Conservation (phyloP, 1,140 invertebrate species). For the Asobara japonica region DNA sequence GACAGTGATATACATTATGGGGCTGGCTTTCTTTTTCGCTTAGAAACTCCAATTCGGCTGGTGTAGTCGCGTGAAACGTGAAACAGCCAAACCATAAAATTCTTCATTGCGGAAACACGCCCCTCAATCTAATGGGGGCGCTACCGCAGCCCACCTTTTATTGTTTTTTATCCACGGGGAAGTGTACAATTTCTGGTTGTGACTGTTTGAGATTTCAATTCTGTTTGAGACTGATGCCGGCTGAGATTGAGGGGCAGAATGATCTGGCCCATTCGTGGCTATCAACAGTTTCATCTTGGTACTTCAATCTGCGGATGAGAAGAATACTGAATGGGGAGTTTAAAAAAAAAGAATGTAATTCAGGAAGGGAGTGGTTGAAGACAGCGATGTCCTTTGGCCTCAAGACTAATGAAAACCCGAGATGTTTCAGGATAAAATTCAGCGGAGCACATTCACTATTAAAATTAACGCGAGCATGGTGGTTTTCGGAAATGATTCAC, state of each 20-base stretch:
- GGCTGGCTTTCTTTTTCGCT: conserved; percentile 35
- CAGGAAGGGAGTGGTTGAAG: background rate
- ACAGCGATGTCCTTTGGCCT: too few relatives aligned
- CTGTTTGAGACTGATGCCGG: too few relatives aligned
- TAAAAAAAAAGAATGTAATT: background rate
- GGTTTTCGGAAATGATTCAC: too few relatives aligned
- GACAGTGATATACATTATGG: conserved; percentile 1
- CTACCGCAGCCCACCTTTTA: background rate
- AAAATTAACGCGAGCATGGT: too few relatives aligned
- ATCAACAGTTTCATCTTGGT: background rate
- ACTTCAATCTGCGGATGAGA: background rate
- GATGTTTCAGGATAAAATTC: too few relatives aligned
- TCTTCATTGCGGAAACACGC: conserved; percentile 41
- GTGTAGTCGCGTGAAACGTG: conserved; percentile 47
- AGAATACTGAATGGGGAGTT: background rate
- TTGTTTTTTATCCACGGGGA: conserved; percentile 5
- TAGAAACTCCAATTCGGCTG: conserved; percentile 51
- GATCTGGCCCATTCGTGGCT: background rate
- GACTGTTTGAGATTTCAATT: too few relatives aligned
- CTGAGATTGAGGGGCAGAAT: background rate
- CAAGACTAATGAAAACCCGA: background rate
- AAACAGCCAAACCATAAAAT: conserved; percentile 45
- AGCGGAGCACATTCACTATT: too few relatives aligned
- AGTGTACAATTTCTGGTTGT: background rate
- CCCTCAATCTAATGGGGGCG: background rate